These are phyloP conservation scores for Stenodera caucasica DNA, from an alignment of 2,888 invertebrate species.

Conservation along the genomic window DNA sequence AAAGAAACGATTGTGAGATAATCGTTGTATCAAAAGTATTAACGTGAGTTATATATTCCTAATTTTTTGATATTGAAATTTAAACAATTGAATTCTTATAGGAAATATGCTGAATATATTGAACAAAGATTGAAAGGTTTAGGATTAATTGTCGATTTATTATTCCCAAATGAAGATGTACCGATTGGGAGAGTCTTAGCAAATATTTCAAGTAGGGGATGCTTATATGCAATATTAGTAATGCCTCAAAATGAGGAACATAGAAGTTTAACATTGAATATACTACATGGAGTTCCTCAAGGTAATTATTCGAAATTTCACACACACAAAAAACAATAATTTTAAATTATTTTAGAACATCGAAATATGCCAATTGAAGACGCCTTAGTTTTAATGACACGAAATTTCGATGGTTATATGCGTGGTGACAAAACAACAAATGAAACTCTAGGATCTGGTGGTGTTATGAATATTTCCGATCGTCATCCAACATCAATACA, in stretches of 20 bases:
- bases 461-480: constrained; percentile 50
- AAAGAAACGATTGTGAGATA: constrained; percentile 87
- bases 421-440: constrained; percentile 53
- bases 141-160: constrained; percentile 79
- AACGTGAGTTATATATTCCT: constrained; percentile 72
- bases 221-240: constrained; percentile 85
- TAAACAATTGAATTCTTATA: constrained; percentile 42
- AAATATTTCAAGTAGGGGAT: constrained; percentile 85
- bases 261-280: constrained; percentile 84
- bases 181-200: constrained; percentile 78
- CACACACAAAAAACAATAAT: constrained; percentile 1
- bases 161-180: constrained; percentile 91
- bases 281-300: constrained; percentile 88
- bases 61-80: constrained; percentile 7
- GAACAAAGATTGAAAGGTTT: constrained; percentile 77
- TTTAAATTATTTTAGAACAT: constrained; percentile 67
- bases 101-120: constrained; percentile 87
- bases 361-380: constrained; percentile 96
- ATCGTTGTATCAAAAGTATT: constrained; percentile 81
- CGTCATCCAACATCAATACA: constrained; percentile 68
- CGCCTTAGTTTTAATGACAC: constrained; percentile 75
- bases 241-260: constrained; percentile 85
- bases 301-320: constrained; percentile 58
- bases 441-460: constrained; percentile 36
- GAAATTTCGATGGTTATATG: constrained; percentile 69